Percentiles rank a stretch among this genome's conserved stretches.
Evolutionary conservation across 2,113 vertebrate genomes (phyloP).

Genomic region (Phalacrocorax pelagicus): DNA sequence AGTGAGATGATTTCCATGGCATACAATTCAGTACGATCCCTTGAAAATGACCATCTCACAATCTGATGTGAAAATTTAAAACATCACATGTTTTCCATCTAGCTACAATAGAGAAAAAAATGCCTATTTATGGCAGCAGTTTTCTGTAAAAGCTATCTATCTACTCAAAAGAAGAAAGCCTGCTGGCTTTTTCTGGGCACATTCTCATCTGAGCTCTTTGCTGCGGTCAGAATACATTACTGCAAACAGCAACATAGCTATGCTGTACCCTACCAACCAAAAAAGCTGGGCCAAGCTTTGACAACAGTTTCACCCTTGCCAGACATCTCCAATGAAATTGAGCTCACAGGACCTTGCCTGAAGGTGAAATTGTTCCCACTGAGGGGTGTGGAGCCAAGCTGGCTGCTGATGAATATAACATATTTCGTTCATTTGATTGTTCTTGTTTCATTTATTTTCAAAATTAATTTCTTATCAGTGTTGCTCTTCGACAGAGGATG

Average conservation of each 20-base stretch:
- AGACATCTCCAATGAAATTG: neutral
- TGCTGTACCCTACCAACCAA: neutral
- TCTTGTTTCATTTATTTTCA: neutral
- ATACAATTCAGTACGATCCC: neutral
- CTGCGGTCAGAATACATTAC: neutral
- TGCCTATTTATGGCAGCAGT: neutral
- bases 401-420: neutral
- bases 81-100: slow-evolving; percentile 4
- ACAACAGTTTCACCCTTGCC: neutral
- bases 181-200: neutral
- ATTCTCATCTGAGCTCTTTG: slow-evolving; percentile 21
- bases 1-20: neutral
- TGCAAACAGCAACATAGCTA: neutral
- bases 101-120: neutral
- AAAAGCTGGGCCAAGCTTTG: neutral
- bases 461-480: neutral
- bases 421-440: neutral
- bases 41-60: neutral
- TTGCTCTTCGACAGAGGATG: neutral
- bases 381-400: neutral
- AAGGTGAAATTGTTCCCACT: neutral
- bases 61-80: slow-evolving; percentile 6
- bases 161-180: neutral
- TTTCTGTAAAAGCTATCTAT: slow-evolving; percentile 18
- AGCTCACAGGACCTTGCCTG: neutral